Conservation (phyloP, 2,888 invertebrate species). For the Steinernema carpocapsae region DNA sequence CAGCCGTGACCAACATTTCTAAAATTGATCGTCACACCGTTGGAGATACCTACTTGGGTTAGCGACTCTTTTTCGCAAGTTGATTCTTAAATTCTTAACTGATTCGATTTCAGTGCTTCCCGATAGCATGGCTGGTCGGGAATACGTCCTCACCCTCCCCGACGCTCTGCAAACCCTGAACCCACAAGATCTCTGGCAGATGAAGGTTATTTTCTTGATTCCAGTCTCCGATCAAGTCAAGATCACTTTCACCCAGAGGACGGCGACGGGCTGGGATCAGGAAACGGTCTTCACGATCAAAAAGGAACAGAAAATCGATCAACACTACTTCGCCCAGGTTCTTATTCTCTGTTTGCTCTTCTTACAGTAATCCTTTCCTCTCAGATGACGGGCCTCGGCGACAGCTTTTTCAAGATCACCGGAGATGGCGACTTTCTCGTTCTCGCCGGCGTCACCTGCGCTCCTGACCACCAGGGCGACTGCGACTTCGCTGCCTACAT, state of each 20-base stretch:
- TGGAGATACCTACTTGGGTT: constrained; percentile 3
- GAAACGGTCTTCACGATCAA: background rate
- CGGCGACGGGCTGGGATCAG: background rate
- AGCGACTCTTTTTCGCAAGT: background rate
- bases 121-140: constrained; percentile 29
- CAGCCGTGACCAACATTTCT: background rate
- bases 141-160: constrained; percentile 33
- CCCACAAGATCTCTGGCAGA: constrained; percentile 19
- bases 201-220: constrained; percentile 20
- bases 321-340: constrained; percentile 32
- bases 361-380: too few relatives aligned
- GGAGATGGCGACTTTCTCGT: constrained; percentile 23
- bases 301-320: background rate
- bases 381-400: constrained; percentile 30
- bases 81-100: background rate
- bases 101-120: constrained; percentile 34
- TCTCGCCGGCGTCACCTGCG: constrained; percentile 33
- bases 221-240: background rate
- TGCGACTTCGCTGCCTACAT: constrained; percentile 38
- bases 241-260: background rate
- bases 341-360: too few relatives aligned
- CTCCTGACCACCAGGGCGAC: background rate
- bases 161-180: background rate
- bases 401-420: constrained; percentile 4
- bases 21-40: background rate